Evolutionary conservation across 2,113 vertebrate genomes (phyloP), one percentile per base, ranked within the genome.

Genomic region (Odontesthes bonariensis): DNA sequence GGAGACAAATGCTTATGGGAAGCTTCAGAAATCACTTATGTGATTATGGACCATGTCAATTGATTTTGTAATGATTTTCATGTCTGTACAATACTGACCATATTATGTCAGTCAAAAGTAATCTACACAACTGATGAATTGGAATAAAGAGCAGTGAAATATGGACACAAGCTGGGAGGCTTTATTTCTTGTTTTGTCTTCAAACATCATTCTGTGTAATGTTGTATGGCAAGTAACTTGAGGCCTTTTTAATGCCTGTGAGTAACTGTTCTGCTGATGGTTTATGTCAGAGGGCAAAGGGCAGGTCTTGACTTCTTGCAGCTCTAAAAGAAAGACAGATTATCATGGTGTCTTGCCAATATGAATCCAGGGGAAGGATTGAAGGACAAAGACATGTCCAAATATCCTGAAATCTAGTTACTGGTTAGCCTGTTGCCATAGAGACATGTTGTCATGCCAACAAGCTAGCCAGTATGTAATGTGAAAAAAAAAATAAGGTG

Each of bases 371-470:
- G 31, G 22, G 51, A 75, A 62, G 56, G 17, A 74, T 69, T 54
- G 31, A 80, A 80, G 85, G 79, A 77, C 74, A 61, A 68, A 53
- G 52, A 59, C 69, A 77, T 69, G 75, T 74, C 78, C 64, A 70
- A 75, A 69, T 49, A 69, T 58, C 14, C 54, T 46, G n/a, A 32
- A 33, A 79, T 75, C 70, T 53, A 53, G 73, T 85, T 77, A 68
- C 70, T 81, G 71, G 81, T 80, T 75, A 63, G 32, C 33, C 80
- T 73, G 92, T 94, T 91, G 86, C 86, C 86, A 93, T 92, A 79
- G 93, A 74, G 65, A 92, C 73, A 22, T 47, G 86, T 79, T 88
- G 89, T 91, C 89, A 83, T 87, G 89, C 83, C 76, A 80, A 90
- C 90, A 82, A 77, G 65, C 61, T 72, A 71, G 65, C 72, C 73